Evolutionary conservation across 2,888 invertebrate genomes (phyloP).

Genomic region (Lissocephala sabroskyi): DNA sequence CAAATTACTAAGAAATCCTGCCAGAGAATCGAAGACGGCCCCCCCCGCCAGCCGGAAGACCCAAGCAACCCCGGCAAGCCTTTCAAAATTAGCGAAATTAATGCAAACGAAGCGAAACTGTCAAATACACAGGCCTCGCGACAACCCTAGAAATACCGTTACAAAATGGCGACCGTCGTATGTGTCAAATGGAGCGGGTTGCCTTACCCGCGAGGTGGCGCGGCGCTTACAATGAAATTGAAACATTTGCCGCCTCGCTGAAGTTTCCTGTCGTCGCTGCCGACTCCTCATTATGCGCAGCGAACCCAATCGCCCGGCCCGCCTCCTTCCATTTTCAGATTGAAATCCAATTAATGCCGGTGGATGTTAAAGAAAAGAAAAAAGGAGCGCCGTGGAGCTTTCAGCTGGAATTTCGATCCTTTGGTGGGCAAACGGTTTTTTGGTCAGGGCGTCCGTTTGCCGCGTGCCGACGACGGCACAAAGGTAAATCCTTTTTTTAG

Average conservation of each 20-base stretch:
- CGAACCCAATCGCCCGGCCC: constrained; percentile 4
- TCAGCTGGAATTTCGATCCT: constrained; percentile 44
- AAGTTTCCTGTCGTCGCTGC: constrained; percentile 46
- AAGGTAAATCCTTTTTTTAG: constrained; percentile 47
- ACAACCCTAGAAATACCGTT: no score
- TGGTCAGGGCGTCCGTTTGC: constrained; percentile 32
- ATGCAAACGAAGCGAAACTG: constrained; percentile 50
- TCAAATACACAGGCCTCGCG: constrained; percentile 28
- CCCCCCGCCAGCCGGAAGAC: background rate
- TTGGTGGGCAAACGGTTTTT: constrained; percentile 48
- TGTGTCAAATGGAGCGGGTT: constrained; percentile 27
- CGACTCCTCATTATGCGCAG: constrained; percentile 42
- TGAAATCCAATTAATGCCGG: constrained; percentile 59
- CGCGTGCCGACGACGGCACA: no score
- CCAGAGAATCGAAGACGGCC: constrained; percentile 41
- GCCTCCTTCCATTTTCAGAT: constrained; percentile 32
- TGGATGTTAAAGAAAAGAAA: constrained; percentile 30
- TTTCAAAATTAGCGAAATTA: constrained; percentile 60
- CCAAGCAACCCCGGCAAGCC: no score
- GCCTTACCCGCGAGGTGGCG: constrained; percentile 4
- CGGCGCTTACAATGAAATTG: constrained; percentile 34
- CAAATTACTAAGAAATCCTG: constrained; percentile 51
- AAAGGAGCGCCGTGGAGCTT: constrained; percentile 31
- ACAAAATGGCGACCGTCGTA: constrained; percentile 25
- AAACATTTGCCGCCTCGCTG: constrained; percentile 55